Percentiles rank a stretch among this genome's conserved stretches.
Conservation (phyloP, 2,113 vertebrate genomes). For the Acrocephalus kingi region DNA sequence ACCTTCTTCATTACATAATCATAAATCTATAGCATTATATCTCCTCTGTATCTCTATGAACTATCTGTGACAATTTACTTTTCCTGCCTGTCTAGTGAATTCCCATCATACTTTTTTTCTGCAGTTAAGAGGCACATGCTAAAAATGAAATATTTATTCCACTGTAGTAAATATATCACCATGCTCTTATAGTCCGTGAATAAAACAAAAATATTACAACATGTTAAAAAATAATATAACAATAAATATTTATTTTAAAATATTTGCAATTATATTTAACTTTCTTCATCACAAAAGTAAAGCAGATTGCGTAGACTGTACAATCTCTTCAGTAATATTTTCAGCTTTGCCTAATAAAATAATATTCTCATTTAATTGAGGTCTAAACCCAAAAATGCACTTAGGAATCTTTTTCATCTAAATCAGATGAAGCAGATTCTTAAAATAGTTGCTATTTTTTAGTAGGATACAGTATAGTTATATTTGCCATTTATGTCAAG, state of each 20-base stretch:
- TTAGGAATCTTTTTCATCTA: not conserved
- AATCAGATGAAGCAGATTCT: not conserved
- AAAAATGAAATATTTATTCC: conserved; percentile 8
- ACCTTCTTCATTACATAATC: not conserved
- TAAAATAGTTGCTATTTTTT: not conserved
- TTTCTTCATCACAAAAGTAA: not conserved
- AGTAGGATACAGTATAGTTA: not conserved
- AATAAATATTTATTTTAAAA: conserved; percentile 5
- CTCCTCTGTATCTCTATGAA: not conserved
- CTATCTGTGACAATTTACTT: not conserved
- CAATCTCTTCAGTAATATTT: not conserved
- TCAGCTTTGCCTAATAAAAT: not conserved
- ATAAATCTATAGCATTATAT: not conserved
- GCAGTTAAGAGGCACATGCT: not conserved
- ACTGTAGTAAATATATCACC: not conserved
- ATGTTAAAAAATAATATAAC: not conserved
- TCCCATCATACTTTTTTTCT: not conserved
- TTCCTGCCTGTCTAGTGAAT: not conserved
- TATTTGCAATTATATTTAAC: not conserved
- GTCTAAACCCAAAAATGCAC: not conserved
- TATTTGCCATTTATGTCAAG: not conserved
- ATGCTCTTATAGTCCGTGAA: not conserved
- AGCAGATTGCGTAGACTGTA: not conserved
- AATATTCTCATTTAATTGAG: not conserved
- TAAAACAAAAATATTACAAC: not conserved